Evolutionary conservation across 53 echinoderm and acorn worm species (phyloP).

Genomic region (Stichopus horrens): DNA sequence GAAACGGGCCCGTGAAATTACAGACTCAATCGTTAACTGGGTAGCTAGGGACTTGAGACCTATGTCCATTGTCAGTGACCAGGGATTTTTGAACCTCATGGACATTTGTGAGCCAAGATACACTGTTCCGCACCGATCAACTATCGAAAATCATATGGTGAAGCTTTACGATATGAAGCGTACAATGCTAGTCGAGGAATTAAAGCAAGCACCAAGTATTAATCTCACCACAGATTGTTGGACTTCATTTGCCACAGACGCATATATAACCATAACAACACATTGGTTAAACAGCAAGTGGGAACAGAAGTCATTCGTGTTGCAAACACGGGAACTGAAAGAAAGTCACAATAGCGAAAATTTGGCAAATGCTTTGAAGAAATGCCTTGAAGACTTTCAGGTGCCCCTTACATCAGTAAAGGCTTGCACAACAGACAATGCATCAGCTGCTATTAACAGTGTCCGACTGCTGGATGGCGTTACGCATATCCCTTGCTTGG

Average conservation of each 20-base stretch:
- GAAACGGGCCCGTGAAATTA: constrained; percentile 5
- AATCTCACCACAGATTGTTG: constrained; percentile 16
- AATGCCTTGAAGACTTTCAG: constrained; percentile 11
- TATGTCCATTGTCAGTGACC: constrained; percentile 15
- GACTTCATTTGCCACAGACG: constrained; percentile 15
- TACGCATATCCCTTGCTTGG: neutral
- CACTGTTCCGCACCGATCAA: constrained; percentile 21
- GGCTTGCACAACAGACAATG: constrained; percentile 8
- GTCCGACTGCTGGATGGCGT: constrained; percentile 10
- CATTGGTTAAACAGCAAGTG: constrained; percentile 26
- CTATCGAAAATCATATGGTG: constrained; percentile 13
- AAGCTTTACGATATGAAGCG: constrained; percentile 19
- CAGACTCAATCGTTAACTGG: constrained; percentile 15
- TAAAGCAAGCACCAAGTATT: neutral
- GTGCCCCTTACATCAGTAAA: constrained; percentile 16
- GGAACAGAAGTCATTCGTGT: constrained; percentile 18
- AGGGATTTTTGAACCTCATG: constrained; percentile 13
- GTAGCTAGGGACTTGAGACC: constrained; percentile 22
- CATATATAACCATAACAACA: constrained; percentile 8
- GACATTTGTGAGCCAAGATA: constrained; percentile 8
- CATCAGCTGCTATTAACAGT: constrained; percentile 17
- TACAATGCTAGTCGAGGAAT: constrained; percentile 8
- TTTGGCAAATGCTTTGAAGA: constrained; percentile 13
- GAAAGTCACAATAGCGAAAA: constrained; percentile 27
- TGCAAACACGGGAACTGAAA: constrained; percentile 15